Evolutionary conservation across 1,140 invertebrate genomes (phyloP).

Genomic region (Listronotus oregonensis): DNA sequence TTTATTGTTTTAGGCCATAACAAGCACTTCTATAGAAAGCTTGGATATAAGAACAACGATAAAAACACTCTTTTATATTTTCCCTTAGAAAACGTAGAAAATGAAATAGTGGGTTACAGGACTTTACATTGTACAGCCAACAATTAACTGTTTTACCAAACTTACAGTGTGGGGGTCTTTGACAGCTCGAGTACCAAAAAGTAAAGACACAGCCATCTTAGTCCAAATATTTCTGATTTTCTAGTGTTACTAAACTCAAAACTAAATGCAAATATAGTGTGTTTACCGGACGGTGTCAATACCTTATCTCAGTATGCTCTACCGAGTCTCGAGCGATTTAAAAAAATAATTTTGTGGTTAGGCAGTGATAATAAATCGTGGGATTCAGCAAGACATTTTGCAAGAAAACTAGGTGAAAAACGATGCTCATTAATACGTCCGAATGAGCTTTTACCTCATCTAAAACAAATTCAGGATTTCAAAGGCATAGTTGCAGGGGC

Average conservation of each 20-base stretch:
- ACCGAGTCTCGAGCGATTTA: constrained; percentile 76
- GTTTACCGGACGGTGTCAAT: constrained; percentile 66
- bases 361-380: constrained; percentile 70
- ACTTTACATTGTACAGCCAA: constrained; percentile 47
- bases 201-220: constrained; percentile 62
- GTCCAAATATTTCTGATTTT: constrained; percentile 71
- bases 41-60: constrained; percentile 47
- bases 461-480: constrained; percentile 60
- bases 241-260: constrained; percentile 58
- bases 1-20: constrained; percentile 50
- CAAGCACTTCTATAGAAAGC: constrained; percentile 48
- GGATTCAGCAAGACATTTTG: constrained; percentile 76
- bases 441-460: constrained; percentile 57
- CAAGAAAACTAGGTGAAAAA: constrained; percentile 83
- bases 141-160: constrained; percentile 38
- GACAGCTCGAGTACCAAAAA: constrained; percentile 53
- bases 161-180: constrained; percentile 45
- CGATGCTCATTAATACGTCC: constrained; percentile 80
- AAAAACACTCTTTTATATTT: constrained; percentile 62
- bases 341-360: constrained; percentile 83
- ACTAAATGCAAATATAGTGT: constrained; percentile 57
- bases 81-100: constrained; percentile 65
- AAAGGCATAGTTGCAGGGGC: constrained; percentile 70
- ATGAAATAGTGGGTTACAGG: constrained; percentile 68
- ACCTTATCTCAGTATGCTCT: constrained; percentile 70